Conservation (phyloP, 2,888 invertebrate genomes). For the Drosophila prostipennis region DNA sequence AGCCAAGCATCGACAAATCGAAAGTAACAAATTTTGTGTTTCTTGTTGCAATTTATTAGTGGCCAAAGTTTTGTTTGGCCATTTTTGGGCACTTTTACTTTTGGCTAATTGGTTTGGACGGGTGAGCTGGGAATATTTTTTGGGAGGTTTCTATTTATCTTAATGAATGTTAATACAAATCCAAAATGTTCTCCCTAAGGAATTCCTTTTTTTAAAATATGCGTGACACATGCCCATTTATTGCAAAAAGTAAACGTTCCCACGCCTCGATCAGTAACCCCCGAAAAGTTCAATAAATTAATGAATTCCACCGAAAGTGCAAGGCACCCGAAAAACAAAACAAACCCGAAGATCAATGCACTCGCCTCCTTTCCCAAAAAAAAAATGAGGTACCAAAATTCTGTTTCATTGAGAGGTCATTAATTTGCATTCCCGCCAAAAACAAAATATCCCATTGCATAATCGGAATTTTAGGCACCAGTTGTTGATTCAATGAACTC, state of each 20-base stretch:
- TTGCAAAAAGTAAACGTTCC: slow-evolving; percentile 15
- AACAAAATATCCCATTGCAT: slow-evolving; percentile 25
- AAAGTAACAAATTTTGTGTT: slow-evolving; percentile 36
- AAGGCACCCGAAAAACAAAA: slow-evolving; percentile 16
- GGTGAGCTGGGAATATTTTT: neutral
- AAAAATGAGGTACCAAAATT: slow-evolving; percentile 13
- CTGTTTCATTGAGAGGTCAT: slow-evolving; percentile 20
- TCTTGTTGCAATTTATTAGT: slow-evolving; percentile 26
- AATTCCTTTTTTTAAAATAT: neutral
- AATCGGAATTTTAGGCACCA: slow-evolving; percentile 29
- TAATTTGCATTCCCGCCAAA: slow-evolving; percentile 16
- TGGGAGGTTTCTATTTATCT: neutral
- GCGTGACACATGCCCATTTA: neutral
- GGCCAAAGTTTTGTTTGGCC: slow-evolving; percentile 5
- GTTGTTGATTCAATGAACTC: slow-evolving; percentile 39
- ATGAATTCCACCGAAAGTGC: slow-evolving; percentile 16
- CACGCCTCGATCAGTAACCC: slow-evolving; percentile 33
- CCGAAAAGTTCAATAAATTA: slow-evolving; percentile 7
- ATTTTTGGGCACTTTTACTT: slow-evolving; percentile 34
- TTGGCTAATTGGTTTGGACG: slow-evolving; percentile 6
- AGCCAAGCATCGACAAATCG: slow-evolving; percentile 28
- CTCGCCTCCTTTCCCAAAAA: slow-evolving; percentile 7
- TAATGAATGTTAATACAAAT: too few species aligned
- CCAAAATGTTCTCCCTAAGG: too few species aligned
- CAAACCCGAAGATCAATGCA: slow-evolving; percentile 35